Base-by-base conservation (phyloP, 1,140 invertebrate species). In the Scaptomyza graminum region DNA sequence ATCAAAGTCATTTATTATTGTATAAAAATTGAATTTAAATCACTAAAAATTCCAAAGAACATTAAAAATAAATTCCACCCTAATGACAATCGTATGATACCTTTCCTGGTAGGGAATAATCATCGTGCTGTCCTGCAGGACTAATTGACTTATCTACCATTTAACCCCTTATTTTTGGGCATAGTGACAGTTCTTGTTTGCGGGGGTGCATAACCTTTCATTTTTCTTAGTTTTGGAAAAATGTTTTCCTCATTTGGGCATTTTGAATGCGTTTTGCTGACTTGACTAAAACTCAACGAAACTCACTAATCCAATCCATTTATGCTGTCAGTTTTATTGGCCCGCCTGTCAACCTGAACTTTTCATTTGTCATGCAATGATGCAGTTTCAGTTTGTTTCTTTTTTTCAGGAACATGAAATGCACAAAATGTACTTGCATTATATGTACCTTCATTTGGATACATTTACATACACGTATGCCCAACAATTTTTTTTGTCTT, bases 301-400 rank as follows among this genome's bases (percentile, higher is more conserved):
- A 12, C 51, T 16, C 9, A 31, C 67, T 87, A 83, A 87, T 87
- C 83, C 82, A 79, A 81, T 90, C 87, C 81, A 85, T 90, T 90
- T 89, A 79, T 79, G 79, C 82, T 90, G 87, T 90, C 85, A 90
- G 87, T 87, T 87, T 74, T 81, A 87, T 82, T 89, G 79, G 82
- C 79, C 75, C 74, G 59, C 64, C 82, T 87, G 87, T 90, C 87
- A 85, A 90, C 87, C 70, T 68, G 61, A 80, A 90, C 75, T 90
- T 79, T 87, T 59, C 82, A 68, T 78, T 76, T 90, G 85, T 90
- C 85, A 90, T 90, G 78, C 87, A 68, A 74, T 84, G 82, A 63
- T 87, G 82, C 81, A 82, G 79, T 81, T 76, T 71, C 47, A 15
- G 28, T 22, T 22, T 2, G 28, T 22, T 22, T 2, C 1, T 15